Conservation (phyloP, 2,797 vertebrate species). For the Amblyopsis hoosieri region DNA sequence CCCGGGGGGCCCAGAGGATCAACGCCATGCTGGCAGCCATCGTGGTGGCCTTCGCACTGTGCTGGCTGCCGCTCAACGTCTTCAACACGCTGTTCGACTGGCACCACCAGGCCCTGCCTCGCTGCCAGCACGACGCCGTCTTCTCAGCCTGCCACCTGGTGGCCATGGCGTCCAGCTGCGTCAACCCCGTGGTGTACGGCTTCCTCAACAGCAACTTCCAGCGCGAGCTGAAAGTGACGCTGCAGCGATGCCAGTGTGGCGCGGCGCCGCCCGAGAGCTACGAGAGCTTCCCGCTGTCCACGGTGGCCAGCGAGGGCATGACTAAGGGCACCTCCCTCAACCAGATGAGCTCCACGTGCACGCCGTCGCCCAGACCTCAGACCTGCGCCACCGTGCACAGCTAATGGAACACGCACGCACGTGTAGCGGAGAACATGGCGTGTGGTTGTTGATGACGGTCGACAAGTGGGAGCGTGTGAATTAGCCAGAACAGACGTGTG, state of each 20-base stretch:
- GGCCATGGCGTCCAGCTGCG: slow-evolving; percentile 82
- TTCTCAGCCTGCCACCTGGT: slow-evolving; percentile 82
- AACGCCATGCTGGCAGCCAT: slow-evolving; percentile 80
- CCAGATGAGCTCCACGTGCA: slow-evolving; percentile 46
- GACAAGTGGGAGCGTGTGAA: background rate
- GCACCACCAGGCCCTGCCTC: slow-evolving; percentile 78
- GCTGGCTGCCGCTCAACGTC: slow-evolving; percentile 83
- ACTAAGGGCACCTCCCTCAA: slow-evolving; percentile 76
- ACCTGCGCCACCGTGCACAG: slow-evolving; percentile 16
- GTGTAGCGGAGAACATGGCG: too few relatives aligned
- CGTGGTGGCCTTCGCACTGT: slow-evolving; percentile 78
- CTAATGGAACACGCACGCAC: slow-evolving; percentile 7
- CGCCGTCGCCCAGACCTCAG: slow-evolving; percentile 34
- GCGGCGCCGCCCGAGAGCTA: slow-evolving; percentile 68
- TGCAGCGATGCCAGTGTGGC: slow-evolving; percentile 75
- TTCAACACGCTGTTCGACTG: slow-evolving; percentile 85
- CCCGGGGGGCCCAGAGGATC: slow-evolving; percentile 71
- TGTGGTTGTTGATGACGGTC: background rate
- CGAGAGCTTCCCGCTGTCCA: slow-evolving; percentile 81
- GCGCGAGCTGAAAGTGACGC: slow-evolving; percentile 73
- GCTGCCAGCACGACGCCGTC: slow-evolving; percentile 80
- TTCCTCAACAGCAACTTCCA: slow-evolving; percentile 86
- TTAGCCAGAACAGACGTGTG: background rate
- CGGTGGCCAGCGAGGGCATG: slow-evolving; percentile 75
- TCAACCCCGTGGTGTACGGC: slow-evolving; percentile 82